These are phyloP conservation scores for Dinoponera quadriceps DNA, from an alignment of 1,140 invertebrate species.

Conservation along the genomic window DNA sequence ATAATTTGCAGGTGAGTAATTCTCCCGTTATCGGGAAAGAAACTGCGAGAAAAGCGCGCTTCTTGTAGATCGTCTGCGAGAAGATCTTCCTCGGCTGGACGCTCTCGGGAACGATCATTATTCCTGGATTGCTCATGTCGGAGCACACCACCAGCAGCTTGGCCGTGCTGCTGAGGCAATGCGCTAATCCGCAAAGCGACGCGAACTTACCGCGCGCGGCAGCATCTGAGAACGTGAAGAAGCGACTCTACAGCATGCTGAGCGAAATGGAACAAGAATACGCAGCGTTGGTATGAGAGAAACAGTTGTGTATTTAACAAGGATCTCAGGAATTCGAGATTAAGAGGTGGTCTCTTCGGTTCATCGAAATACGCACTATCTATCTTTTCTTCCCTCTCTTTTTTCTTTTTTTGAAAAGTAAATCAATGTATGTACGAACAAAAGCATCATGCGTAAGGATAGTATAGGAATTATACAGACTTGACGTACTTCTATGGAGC, in stretches of 20 bases:
- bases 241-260: conserved; percentile 85
- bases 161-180: conserved; percentile 86
- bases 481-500: conserved; percentile 3
- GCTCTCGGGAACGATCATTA: conserved; percentile 86
- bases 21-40: too few relatives aligned
- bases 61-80: conserved; percentile 87
- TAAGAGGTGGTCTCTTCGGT: not conserved
- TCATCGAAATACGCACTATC: not conserved
- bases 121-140: conserved; percentile 87
- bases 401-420: not conserved
- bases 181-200: conserved; percentile 86
- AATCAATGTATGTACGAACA: conserved; percentile 4
- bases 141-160: conserved; percentile 86
- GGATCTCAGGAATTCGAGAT: too few relatives aligned
- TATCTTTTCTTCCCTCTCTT: too few relatives aligned
- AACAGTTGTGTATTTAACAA: too few relatives aligned
- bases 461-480: not conserved
- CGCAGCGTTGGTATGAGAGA: conserved; percentile 41
- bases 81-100: conserved; percentile 89
- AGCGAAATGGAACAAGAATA: conserved; percentile 83
- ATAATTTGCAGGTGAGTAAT: conserved; percentile 87
- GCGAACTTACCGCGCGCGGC: conserved; percentile 81
- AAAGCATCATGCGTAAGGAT: not conserved
- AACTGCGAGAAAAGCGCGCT: too few relatives aligned
- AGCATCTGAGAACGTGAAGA: conserved; percentile 82